These are phyloP conservation scores for Tipula unca DNA, from an alignment of 2,888 invertebrate genomes.

Conservation along the genomic window DNA sequence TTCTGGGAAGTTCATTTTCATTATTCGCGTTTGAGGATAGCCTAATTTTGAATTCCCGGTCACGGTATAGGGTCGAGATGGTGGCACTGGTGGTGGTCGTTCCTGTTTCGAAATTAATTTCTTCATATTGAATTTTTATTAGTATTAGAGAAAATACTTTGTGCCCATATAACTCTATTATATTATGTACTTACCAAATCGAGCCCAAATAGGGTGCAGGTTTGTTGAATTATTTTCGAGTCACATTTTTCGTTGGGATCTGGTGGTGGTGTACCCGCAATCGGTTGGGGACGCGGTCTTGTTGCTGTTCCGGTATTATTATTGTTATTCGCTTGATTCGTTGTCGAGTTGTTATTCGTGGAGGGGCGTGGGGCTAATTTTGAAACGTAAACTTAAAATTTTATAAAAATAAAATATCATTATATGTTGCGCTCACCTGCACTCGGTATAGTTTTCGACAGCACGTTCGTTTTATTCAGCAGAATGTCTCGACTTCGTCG, in stretches of 20 bases:
- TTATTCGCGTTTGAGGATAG: slow-evolving; percentile 85
- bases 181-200: slow-evolving; percentile 61
- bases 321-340: slow-evolving; percentile 36
- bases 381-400: slow-evolving; percentile 18
- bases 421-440: slow-evolving; percentile 32
- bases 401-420: background rate
- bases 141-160: background rate
- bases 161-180: background rate
- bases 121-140: background rate
- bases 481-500: slow-evolving; percentile 32
- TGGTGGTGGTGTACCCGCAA: slow-evolving; percentile 82
- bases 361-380: slow-evolving; percentile 1
- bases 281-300: slow-evolving; percentile 81
- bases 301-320: slow-evolving; percentile 44
- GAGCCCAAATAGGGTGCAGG: slow-evolving; percentile 81
- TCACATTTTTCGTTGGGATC: slow-evolving; percentile 80
- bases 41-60: slow-evolving; percentile 82
- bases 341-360: slow-evolving; percentile 23
- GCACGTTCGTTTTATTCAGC: slow-evolving; percentile 29
- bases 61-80: slow-evolving; percentile 83
- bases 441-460: slow-evolving; percentile 31
- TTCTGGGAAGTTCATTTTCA: slow-evolving; percentile 83
- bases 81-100: slow-evolving; percentile 85
- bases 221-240: slow-evolving; percentile 80
- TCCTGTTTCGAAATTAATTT: slow-evolving; percentile 48